Conservation (phyloP, 2,797 vertebrate species). For the Pachyuromys duprasi region DNA sequence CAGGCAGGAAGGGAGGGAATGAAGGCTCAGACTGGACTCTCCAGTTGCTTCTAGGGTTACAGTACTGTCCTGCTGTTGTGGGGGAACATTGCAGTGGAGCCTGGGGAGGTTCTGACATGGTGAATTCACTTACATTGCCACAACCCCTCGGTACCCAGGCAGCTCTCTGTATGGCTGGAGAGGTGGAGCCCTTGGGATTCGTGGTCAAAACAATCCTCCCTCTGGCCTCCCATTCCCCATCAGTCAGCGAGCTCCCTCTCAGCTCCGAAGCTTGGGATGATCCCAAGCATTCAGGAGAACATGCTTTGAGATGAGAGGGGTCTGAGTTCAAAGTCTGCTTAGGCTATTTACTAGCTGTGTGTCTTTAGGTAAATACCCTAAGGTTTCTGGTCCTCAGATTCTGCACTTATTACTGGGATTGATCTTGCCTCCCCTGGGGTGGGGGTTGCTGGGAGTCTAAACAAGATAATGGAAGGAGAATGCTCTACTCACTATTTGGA, state of each 20-base stretch:
- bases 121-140: neutral
- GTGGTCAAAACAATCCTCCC: neutral
- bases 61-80: neutral
- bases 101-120: neutral
- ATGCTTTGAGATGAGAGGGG: neutral
- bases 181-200: neutral
- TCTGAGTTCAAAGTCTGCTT: neutral
- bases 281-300: neutral
- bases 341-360: neutral
- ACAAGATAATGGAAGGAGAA: neutral
- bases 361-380: neutral
- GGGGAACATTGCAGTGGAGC: neutral
- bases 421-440: neutral
- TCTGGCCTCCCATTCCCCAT: neutral
- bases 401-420: neutral
- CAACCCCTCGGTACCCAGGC: too few species aligned
- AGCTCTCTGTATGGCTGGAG: neutral
- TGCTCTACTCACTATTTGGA: neutral
- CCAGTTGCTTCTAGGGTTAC: neutral
- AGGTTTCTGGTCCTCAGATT: constrained; percentile 13
- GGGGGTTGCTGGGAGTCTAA: neutral
- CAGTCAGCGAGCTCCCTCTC: neutral
- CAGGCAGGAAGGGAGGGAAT: neutral
- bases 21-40: neutral
- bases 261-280: neutral